Conservation (phyloP, 2,113 vertebrate genomes). For the Pseudolaguvia tuberculata region DNA sequence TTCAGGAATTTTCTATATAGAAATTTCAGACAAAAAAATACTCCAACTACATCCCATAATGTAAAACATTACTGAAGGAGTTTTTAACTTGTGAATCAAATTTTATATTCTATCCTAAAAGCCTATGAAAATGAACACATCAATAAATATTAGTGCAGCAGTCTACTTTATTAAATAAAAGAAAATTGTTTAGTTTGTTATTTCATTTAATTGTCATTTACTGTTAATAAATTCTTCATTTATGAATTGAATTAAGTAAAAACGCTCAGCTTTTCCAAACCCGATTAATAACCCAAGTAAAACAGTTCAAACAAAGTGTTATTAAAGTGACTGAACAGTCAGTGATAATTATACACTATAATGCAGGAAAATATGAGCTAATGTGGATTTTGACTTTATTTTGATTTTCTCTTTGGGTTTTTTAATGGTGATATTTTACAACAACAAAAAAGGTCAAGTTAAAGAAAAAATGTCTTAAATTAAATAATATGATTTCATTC, state of each 20-base stretch:
- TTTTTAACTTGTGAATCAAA: neutral
- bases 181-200: neutral
- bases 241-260: too few relatives aligned
- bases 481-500: too few relatives aligned
- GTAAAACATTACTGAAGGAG: too few relatives aligned
- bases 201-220: too few relatives aligned
- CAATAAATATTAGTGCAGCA: neutral
- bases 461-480: too few relatives aligned
- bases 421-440: neutral
- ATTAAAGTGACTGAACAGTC: conserved; percentile 38
- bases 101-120: neutral
- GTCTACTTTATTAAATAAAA: neutral
- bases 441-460: too few relatives aligned
- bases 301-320: neutral
- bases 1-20: neutral
- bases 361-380: conserved; percentile 38
- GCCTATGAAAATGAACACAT: neutral
- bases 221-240: too few relatives aligned
- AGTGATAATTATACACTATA: conserved; percentile 42
- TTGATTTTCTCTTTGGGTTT: conserved; percentile 30
- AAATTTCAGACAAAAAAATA: neutral
- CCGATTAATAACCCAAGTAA: neutral
- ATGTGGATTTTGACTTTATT: conserved; percentile 36
- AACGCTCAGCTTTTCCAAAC: too few relatives aligned
- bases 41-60: neutral